Conservation (phyloP, 2,797 vertebrate genomes). For the Heteromormyrus szaboi region DNA sequence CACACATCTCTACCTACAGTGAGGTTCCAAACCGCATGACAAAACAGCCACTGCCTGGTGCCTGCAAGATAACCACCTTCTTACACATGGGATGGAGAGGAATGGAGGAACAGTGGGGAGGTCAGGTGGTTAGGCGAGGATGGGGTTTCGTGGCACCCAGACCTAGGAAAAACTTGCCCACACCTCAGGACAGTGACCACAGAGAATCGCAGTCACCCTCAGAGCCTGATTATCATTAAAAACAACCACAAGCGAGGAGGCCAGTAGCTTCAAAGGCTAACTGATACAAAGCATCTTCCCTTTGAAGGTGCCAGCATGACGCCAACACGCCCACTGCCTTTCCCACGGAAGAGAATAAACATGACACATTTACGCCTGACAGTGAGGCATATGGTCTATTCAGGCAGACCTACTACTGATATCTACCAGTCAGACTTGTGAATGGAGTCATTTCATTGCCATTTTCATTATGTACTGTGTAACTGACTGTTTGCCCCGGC, state of each 20-base stretch:
- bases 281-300: conserved; percentile 34
- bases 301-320: conserved; percentile 11
- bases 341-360: neutral
- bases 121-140: neutral
- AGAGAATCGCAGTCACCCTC: neutral
- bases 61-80: neutral
- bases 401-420: neutral
- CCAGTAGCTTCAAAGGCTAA: conserved; percentile 38
- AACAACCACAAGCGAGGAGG: conserved; percentile 15
- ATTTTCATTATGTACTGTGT: neutral
- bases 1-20: neutral
- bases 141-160: neutral
- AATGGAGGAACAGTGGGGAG: neutral
- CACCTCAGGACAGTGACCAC: conserved; percentile 15
- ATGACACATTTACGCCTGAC: neutral
- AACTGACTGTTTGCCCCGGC: neutral
- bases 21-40: neutral
- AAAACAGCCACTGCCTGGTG: neutral
- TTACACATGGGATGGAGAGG: neutral
- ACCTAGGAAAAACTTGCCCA: neutral
- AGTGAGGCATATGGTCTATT: conserved; percentile 1
- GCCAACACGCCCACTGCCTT: neutral
- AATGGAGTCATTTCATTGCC: neutral
- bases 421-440: neutral
- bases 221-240: neutral